phyloP scores from a whole-genome alignment of 2,888 invertebrate genomes.

The Orchesella flavescens region DNA sequence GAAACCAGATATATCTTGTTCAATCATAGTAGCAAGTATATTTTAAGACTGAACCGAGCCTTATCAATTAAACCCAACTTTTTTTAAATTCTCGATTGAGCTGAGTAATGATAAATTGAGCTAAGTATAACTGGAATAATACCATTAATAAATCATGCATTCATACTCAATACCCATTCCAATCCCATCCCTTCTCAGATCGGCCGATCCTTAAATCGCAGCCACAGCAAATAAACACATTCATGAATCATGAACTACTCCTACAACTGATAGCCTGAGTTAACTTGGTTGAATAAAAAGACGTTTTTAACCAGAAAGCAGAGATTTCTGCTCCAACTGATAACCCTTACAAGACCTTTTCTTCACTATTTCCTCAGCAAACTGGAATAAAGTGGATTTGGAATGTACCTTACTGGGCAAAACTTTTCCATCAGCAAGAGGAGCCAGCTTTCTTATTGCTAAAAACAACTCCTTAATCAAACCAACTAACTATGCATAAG shows the following conservation, averaged over 20 bases:
- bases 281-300: slow-evolving; percentile 49
- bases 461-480: slow-evolving; percentile 28
- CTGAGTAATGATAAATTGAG: slow-evolving; percentile 34
- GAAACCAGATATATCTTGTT: slow-evolving; percentile 54
- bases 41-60: slow-evolving; percentile 49
- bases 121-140: slow-evolving; percentile 51
- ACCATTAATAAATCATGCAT: not conserved
- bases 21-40: slow-evolving; percentile 29
- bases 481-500: not conserved
- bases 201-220: slow-evolving; percentile 59
- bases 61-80: slow-evolving; percentile 29
- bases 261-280: slow-evolving; percentile 22
- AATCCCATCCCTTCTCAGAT: slow-evolving; percentile 49
- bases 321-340: slow-evolving; percentile 61
- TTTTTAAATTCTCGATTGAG: slow-evolving; percentile 20
- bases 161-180: slow-evolving; percentile 29
- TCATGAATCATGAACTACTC: slow-evolving; percentile 7
- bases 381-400: slow-evolving; percentile 49
- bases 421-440: slow-evolving; percentile 62
- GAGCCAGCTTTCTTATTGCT: slow-evolving; percentile 24
- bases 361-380: slow-evolving; percentile 56
- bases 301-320: slow-evolving; percentile 58
- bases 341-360: slow-evolving; percentile 54
- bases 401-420: slow-evolving; percentile 23
- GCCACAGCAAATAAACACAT: slow-evolving; percentile 43